Conservation (phyloP, 2,888 invertebrate species). For the Portevinia maculata region DNA sequence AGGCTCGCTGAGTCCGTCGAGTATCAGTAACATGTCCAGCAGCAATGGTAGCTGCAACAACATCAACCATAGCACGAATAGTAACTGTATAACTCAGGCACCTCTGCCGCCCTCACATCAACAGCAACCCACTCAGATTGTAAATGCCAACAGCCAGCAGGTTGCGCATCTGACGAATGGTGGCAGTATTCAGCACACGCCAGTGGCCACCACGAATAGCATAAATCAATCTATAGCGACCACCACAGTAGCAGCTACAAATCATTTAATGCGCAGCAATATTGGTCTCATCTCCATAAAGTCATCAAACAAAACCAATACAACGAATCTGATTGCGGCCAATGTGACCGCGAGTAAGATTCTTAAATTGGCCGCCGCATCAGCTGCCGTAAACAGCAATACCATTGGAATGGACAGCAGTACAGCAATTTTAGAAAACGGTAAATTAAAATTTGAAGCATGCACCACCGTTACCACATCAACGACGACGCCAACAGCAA, state of each 20-base stretch:
- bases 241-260: constrained; percentile 77
- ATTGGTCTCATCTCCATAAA: constrained; percentile 82
- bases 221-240: constrained; percentile 65
- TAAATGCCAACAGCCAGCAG: constrained; percentile 74
- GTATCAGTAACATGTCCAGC: constrained; percentile 83
- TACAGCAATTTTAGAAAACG: constrained; percentile 71
- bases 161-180: constrained; percentile 74
- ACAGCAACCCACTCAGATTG: constrained; percentile 73
- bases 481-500: constrained; percentile 76
- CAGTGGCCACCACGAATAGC: constrained; percentile 73
- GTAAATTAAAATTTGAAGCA: constrained; percentile 76
- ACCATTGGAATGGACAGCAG: constrained; percentile 72
- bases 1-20: constrained; percentile 82
- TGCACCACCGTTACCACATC: constrained; percentile 70
- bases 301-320: constrained; percentile 75
- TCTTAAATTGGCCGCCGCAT: constrained; percentile 80
- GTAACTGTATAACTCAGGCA: constrained; percentile 73
- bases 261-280: constrained; percentile 82
- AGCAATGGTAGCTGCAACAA: constrained; percentile 80
- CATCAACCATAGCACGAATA: constrained; percentile 75
- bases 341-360: constrained; percentile 82
- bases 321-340: constrained; percentile 81
- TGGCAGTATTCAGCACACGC: constrained; percentile 74
- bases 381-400: constrained; percentile 72
- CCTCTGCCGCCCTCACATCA: constrained; percentile 66